Evolutionary conservation across 2,888 invertebrate genomes (phyloP).

Genomic region (Amphipyra tragopoginis): DNA sequence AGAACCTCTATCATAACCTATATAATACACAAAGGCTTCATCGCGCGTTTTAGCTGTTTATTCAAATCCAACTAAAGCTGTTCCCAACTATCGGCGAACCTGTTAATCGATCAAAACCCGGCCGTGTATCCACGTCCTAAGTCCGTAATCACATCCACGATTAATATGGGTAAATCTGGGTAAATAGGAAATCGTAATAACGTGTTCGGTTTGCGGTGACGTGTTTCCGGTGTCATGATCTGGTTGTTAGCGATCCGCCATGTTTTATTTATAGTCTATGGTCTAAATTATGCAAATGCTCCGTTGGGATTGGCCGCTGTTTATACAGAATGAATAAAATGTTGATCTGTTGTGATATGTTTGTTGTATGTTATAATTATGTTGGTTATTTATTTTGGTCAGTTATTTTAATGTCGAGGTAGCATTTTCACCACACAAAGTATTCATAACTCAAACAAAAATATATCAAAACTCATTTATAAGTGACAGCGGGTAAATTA

Average conservation of each 20-base stretch:
- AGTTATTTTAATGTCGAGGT: not conserved
- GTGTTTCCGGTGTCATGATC: slow-evolving; percentile 39
- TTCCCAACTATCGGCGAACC: not conserved
- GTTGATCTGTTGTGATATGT: slow-evolving; percentile 19
- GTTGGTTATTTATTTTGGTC: not conserved
- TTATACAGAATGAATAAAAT: slow-evolving; percentile 25
- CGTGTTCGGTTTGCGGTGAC: slow-evolving; percentile 45
- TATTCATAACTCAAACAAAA: too few species aligned
- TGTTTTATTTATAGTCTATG: slow-evolving; percentile 50
- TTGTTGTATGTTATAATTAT: slow-evolving; percentile 12
- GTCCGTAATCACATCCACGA: not conserved
- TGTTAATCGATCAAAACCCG: slow-evolving; percentile 9
- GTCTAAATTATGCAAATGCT: slow-evolving; percentile 45
- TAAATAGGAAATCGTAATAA: slow-evolving; percentile 46
- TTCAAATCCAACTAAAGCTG: not conserved
- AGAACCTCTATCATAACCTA: not conserved
- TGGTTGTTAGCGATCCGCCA: slow-evolving; percentile 39
- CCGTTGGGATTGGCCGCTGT: slow-evolving; percentile 25
- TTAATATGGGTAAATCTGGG: slow-evolving; percentile 15
- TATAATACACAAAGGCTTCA: not conserved
- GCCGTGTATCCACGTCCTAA: not conserved
- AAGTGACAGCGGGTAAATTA: too few species aligned
- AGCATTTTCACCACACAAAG: too few species aligned
- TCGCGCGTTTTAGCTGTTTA: too few species aligned
- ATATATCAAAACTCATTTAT: too few species aligned